A percentile compares a stretch with the other conserved stretches of the same genome.
Conservation (phyloP, 2,797 vertebrate species). For the Oryzias dopingdopingensis region DNA sequence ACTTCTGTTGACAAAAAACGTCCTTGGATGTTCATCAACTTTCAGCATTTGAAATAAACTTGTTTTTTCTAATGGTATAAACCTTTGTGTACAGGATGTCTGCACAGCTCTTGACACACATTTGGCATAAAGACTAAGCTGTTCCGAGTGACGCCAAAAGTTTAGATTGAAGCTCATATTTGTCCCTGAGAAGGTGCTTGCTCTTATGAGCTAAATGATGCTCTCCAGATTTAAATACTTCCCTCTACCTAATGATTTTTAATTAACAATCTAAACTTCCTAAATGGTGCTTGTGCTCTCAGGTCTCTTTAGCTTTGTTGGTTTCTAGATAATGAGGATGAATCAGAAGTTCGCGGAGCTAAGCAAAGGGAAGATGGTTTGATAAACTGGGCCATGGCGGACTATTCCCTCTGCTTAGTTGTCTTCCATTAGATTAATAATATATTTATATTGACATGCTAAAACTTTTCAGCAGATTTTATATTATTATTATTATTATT, state of each 20-base stretch:
- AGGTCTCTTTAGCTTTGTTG: too few relatives aligned
- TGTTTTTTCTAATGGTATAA: conserved; percentile 16
- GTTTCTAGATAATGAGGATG: too few relatives aligned
- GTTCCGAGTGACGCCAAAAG: conserved; percentile 22
- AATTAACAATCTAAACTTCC: conserved; percentile 10
- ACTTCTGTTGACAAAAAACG: conserved; percentile 30
- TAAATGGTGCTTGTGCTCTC: too few relatives aligned
- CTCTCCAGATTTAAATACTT: conserved; percentile 21
- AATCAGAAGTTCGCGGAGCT: too few relatives aligned
- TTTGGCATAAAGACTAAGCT: conserved; percentile 25
- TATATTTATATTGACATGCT: too few relatives aligned
- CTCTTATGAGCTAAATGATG: conserved; percentile 34
- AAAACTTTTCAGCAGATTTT: too few relatives aligned
- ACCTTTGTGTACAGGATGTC: conserved; percentile 25
- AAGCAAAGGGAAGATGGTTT: too few relatives aligned
- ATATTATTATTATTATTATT: too few relatives aligned
- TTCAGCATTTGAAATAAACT: conserved; percentile 24
- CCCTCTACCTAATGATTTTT: conserved; percentile 13
- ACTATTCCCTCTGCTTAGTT: too few relatives aligned
- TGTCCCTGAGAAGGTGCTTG: conserved; percentile 4
- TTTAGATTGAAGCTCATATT: conserved; percentile 22
- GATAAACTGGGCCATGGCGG: too few relatives aligned
- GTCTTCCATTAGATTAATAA: too few relatives aligned
- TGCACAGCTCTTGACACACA: conserved; percentile 36
- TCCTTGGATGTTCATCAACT: conserved; percentile 56